A percentile compares a stretch with the other conserved stretches of the same genome.
These are phyloP conservation scores for Platalea minor DNA, from an alignment of 2,797 vertebrate species.

Conservation along the genomic window DNA sequence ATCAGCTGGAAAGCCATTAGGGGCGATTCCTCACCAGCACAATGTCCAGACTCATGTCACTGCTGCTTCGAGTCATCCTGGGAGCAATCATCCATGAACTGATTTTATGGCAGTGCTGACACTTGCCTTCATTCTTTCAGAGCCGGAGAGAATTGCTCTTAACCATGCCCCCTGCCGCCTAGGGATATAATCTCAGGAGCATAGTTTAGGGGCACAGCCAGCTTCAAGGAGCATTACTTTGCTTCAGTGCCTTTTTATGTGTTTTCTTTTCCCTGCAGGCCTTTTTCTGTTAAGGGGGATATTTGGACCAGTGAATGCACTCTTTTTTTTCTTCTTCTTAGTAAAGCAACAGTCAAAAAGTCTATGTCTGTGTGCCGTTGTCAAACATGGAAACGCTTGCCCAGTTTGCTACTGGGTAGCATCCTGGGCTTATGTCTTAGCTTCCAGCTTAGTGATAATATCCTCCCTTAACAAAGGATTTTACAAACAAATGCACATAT, in stretches of 20 bases:
- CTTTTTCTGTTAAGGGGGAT: conserved; percentile 41
- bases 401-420: not conserved
- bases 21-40: conserved; percentile 34
- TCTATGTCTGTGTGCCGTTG: conserved; percentile 23
- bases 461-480: not conserved
- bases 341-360: conserved; percentile 42
- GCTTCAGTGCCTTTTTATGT: conserved; percentile 58
- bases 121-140: conserved; percentile 38
- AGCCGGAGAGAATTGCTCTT: conserved; percentile 37
- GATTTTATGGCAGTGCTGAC: conserved; percentile 52
- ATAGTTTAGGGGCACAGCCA: conserved; percentile 49
- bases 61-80: conserved; percentile 35
- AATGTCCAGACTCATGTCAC: conserved; percentile 19
- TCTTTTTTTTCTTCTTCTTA: conserved; percentile 8
- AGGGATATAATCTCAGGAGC: conserved; percentile 53
- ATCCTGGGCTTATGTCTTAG: not conserved
- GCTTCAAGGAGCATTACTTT: conserved; percentile 60
- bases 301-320: not conserved
- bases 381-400: not conserved
- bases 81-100: conserved; percentile 52
- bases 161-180: conserved; percentile 43
- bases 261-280: conserved; percentile 58
- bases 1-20: conserved; percentile 40
- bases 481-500: not conserved
- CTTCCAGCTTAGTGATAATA: not conserved